These are phyloP conservation scores for Spicauda simplicius DNA, from an alignment of 2,888 invertebrate species.

Conservation along the genomic window DNA sequence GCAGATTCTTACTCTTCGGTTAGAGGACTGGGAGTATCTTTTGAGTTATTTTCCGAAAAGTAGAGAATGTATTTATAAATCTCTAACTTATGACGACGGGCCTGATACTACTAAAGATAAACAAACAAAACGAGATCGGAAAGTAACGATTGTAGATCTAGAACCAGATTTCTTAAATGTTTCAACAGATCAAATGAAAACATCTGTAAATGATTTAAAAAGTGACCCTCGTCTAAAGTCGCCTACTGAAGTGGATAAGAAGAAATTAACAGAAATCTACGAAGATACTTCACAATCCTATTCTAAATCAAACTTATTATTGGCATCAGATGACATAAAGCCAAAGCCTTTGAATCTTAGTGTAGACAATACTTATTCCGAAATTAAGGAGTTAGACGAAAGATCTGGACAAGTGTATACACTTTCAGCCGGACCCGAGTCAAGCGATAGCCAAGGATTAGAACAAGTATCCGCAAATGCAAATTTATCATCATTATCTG, in stretches of 20 bases:
- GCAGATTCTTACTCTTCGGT: conserved; percentile 62
- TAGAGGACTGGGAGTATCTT: conserved; percentile 65
- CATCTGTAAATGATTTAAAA: background rate
- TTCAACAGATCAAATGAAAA: background rate
- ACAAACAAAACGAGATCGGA: conserved; percentile 31
- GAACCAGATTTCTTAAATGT: background rate
- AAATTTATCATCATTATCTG: background rate
- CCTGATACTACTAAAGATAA: conserved; percentile 8
- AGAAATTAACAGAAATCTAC: background rate
- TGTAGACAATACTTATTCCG: background rate
- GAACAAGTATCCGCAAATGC: background rate
- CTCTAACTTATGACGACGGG: conserved; percentile 39
- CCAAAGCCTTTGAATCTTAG: background rate
- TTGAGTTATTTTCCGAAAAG: conserved; percentile 65
- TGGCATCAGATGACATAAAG: background rate
- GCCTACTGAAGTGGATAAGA: background rate
- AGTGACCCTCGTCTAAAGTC: background rate
- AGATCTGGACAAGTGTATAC: background rate
- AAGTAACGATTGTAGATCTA: conserved; percentile 32
- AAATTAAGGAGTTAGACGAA: background rate
- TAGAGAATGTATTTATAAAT: conserved; percentile 53
- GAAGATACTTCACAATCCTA: background rate
- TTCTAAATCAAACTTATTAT: background rate
- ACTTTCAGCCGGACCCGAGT: background rate
- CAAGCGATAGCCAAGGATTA: background rate